phyloP scores from a whole-genome alignment of 2,888 invertebrate genomes.

The Endotricha flammealis region DNA sequence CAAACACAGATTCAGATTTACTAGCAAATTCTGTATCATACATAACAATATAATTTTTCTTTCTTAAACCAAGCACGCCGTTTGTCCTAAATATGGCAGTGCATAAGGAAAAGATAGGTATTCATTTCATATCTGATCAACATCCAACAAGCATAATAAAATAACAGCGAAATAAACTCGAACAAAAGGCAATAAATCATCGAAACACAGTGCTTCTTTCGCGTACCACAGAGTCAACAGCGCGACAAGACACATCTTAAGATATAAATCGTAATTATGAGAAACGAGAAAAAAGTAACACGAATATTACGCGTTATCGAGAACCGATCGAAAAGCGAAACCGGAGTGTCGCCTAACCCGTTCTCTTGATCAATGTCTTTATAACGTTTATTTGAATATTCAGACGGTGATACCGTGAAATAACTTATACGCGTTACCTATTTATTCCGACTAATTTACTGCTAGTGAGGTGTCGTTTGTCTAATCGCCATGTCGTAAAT shows the following conservation, averaged over 20 bases:
- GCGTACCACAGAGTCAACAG: conserved; percentile 25
- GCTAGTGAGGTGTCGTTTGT: conserved; percentile 42
- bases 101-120: conserved; percentile 2
- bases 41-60: no score
- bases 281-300: conserved; percentile 27
- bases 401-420: conserved; percentile 29
- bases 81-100: background rate
- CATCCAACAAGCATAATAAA: conserved; percentile 20
- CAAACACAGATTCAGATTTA: no score
- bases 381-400: conserved; percentile 42
- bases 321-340: conserved; percentile 33
- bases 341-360: conserved; percentile 35
- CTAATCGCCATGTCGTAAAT: conserved; percentile 38
- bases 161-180: conserved; percentile 16
- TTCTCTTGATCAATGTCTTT: conserved; percentile 49
- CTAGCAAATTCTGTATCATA: no score
- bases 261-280: conserved; percentile 51
- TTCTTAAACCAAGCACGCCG: no score
- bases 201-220: conserved; percentile 24
- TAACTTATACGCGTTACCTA: conserved; percentile 35
- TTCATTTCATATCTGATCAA: conserved; percentile 18
- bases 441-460: conserved; percentile 48
- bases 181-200: conserved; percentile 28
- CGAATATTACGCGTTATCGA: conserved; percentile 33
- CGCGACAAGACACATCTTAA: conserved; percentile 26